phyloP scores from a whole-genome alignment of 2,797 vertebrate species.

The Triplophysa bombifrons region DNA sequence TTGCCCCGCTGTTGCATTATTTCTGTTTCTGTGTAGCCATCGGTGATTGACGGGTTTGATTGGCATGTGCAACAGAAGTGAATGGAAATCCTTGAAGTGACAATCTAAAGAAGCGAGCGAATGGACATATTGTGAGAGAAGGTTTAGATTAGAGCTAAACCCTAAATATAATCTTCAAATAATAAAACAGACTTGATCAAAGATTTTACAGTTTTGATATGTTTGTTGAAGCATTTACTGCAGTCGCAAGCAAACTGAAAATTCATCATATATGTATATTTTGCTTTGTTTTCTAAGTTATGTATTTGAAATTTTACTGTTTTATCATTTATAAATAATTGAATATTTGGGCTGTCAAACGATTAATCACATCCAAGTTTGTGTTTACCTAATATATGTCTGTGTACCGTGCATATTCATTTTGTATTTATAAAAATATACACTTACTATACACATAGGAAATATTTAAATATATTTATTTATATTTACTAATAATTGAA shows the following conservation, averaged over 20 bases:
- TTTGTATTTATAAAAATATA: no score
- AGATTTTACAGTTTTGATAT: no score
- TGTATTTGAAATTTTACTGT: not conserved
- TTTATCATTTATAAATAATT: not conserved
- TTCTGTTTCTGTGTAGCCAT: not conserved
- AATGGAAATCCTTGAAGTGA: slow-evolving; percentile 26
- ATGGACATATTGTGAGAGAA: not conserved
- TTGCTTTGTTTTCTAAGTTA: not conserved
- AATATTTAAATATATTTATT: no score
- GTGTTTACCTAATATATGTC: no score
- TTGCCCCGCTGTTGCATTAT: not conserved
- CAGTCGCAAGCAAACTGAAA: no score
- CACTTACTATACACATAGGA: no score
- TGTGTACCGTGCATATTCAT: no score
- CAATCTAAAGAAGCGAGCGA: slow-evolving; percentile 4
- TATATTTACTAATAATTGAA: no score
- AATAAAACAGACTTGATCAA: not conserved
- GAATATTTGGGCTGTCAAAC: no score
- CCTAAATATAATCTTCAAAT: not conserved
- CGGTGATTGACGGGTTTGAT: slow-evolving; percentile 16
- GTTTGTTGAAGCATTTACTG: no score
- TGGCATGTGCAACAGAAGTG: slow-evolving; percentile 15
- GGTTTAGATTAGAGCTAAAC: not conserved
- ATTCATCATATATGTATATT: not conserved
- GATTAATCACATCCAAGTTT: no score